Conservation (phyloP, 2,888 invertebrate genomes). For the Exephanes ischioxanthus region DNA sequence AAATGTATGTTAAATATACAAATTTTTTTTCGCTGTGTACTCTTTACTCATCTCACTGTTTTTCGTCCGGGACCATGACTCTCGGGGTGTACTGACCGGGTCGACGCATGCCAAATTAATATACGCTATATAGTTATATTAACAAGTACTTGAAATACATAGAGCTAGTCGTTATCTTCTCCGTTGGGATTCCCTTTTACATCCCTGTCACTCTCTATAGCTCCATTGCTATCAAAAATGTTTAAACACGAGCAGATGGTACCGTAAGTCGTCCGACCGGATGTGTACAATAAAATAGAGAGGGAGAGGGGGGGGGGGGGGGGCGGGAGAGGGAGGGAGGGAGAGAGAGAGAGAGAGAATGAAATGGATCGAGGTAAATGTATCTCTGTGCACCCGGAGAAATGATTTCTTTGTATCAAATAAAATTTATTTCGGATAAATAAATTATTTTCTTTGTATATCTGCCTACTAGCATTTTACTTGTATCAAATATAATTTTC, state of each 20-base stretch:
- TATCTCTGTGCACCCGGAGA: neutral
- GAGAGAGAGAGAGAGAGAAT: neutral
- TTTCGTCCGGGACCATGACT: neutral
- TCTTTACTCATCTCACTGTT: neutral
- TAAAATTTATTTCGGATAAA: too few relatives aligned
- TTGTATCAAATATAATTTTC: too few relatives aligned
- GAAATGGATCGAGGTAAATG: conserved; percentile 22
- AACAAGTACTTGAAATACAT: neutral
- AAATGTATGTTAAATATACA: too few relatives aligned
- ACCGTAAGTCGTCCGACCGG: conserved; percentile 12
- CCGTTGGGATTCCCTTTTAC: conserved; percentile 1
- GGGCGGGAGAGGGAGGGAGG: neutral
- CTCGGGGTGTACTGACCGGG: neutral
- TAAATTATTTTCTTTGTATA: too few relatives aligned
- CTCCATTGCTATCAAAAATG: conserved; percentile 13
- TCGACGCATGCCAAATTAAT: neutral
- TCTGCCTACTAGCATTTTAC: too few relatives aligned
- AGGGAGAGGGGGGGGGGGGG: neutral
- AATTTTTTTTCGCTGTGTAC: neutral
- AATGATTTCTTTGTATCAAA: too few relatives aligned
- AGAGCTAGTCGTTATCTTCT: conserved; percentile 24
- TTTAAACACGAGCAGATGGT: conserved; percentile 50
- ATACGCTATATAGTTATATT: conserved; percentile 9
- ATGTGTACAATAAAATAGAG: conserved; percentile 44
- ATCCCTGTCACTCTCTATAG: neutral